phyloP scores from a whole-genome alignment of 2,113 vertebrate species.

The Clarias batrachus region DNA sequence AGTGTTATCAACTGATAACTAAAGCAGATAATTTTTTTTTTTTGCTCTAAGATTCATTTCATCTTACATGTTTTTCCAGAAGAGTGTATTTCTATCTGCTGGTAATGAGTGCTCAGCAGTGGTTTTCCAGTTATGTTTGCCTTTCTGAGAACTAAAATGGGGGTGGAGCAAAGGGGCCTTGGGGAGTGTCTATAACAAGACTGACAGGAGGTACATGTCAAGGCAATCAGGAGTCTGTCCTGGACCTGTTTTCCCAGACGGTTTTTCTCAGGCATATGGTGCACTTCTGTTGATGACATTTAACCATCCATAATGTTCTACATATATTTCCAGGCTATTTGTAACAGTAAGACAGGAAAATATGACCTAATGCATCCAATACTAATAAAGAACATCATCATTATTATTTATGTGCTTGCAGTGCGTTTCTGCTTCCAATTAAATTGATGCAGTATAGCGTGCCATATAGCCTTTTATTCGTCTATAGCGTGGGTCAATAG shows the following conservation, averaged over 20 bases:
- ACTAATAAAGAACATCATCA: not conserved
- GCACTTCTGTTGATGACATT: constrained; percentile 2
- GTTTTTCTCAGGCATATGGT: constrained; percentile 30
- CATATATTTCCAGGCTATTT: not conserved
- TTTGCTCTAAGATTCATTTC: not conserved
- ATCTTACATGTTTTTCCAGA: not conserved
- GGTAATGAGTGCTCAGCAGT: not conserved
- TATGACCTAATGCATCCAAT: not conserved
- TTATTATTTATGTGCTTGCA: constrained; percentile 8
- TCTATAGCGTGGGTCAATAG: not conserved
- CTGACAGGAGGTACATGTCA: constrained; percentile 24
- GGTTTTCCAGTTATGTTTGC: not conserved
- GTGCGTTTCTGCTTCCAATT: not conserved
- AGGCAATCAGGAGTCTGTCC: constrained; percentile 14
- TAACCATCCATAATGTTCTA: constrained; percentile 23
- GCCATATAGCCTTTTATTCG: not conserved
- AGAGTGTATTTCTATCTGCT: not conserved
- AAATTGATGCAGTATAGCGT: not conserved
- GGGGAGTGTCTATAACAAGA: constrained; percentile 33
- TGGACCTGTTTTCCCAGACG: constrained; percentile 18
- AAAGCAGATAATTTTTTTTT: not conserved
- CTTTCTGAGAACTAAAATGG: constrained; percentile 6
- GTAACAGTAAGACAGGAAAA: not conserved
- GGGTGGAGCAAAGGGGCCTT: constrained; percentile 16
- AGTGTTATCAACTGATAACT: not conserved